These are phyloP conservation scores for Danio jaintianensis DNA, from an alignment of 2,797 vertebrate genomes.

Conservation along the genomic window DNA sequence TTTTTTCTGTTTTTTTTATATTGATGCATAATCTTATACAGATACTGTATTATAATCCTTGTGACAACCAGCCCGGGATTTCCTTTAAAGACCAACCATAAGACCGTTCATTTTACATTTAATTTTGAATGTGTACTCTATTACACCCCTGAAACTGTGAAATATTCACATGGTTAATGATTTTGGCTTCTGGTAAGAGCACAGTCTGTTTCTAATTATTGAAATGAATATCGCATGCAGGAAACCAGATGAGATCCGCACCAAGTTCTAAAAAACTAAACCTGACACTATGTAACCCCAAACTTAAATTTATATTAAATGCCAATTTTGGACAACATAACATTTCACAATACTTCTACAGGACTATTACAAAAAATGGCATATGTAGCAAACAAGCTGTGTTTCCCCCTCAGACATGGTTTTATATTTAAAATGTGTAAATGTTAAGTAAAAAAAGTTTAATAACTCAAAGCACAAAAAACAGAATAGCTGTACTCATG, in stretches of 20 bases:
- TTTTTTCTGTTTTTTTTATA: too few relatives aligned
- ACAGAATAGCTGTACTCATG: too few relatives aligned
- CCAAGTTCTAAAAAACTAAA: not conserved
- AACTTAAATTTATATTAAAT: not conserved
- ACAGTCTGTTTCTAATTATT: constrained; percentile 42
- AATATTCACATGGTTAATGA: not conserved
- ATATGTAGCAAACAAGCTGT: too few relatives aligned
- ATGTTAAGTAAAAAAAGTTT: not conserved
- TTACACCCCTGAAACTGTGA: constrained; percentile 18
- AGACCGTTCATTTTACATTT: not conserved
- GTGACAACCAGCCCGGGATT: not conserved
- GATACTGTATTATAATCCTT: not conserved
- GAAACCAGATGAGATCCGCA: not conserved
- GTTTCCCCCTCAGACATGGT: too few relatives aligned
- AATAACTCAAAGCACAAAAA: too few relatives aligned
- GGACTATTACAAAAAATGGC: too few relatives aligned
- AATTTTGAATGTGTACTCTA: not conserved
- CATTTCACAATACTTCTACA: not conserved
- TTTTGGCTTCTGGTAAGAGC: constrained; percentile 14
- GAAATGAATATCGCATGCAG: constrained; percentile 40
- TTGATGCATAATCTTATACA: not conserved
- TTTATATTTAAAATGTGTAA: not conserved
- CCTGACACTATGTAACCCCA: not conserved
- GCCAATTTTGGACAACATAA: not conserved
- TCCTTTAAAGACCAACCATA: not conserved